Conservation (phyloP, 2,888 invertebrate species). For the Proisotoma minuta region DNA sequence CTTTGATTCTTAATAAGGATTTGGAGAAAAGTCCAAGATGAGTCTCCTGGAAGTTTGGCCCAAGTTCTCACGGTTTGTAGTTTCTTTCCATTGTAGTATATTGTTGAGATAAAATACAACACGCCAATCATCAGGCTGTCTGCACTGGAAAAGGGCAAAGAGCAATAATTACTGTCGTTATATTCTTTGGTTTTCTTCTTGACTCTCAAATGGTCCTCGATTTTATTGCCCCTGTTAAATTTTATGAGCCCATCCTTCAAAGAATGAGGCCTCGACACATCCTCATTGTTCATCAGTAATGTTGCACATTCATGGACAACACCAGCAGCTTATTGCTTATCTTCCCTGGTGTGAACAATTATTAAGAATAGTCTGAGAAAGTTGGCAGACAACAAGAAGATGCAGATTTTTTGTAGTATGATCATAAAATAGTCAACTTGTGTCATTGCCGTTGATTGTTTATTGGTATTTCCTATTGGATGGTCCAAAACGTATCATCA, state of each 20-base stretch:
- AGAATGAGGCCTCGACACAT: constrained; percentile 15
- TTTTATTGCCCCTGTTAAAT: constrained; percentile 42
- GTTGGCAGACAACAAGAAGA: constrained; percentile 13
- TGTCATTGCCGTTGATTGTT: constrained; percentile 2
- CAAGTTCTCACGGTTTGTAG: constrained; percentile 32
- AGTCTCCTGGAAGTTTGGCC: neutral
- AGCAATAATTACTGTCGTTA: constrained; percentile 47
- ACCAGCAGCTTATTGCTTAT: neutral
- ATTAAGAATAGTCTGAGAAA: constrained; percentile 26
- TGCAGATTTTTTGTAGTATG: constrained; percentile 17
- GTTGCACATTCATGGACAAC: neutral
- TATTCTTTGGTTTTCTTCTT: constrained; percentile 43
- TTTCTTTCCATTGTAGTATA: constrained; percentile 1
- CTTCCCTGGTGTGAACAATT: constrained; percentile 26
- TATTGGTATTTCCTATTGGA: constrained; percentile 12
- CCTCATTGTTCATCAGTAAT: constrained; percentile 20
- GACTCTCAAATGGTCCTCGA: constrained; percentile 32
- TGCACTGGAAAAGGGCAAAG: constrained; percentile 34
- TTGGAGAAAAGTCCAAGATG: neutral
- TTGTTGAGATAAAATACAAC: constrained; percentile 43
- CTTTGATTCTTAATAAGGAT: too few relatives aligned
- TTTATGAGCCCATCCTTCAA: constrained; percentile 38
- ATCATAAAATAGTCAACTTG: constrained; percentile 8
- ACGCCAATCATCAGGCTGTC: constrained; percentile 45
- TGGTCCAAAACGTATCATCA: too few relatives aligned